A percentile compares a stretch with the other conserved stretches of the same genome.
These are phyloP conservation scores for Acanthosepion lycidas DNA, from an alignment of 2,888 invertebrate genomes.

Conservation along the genomic window DNA sequence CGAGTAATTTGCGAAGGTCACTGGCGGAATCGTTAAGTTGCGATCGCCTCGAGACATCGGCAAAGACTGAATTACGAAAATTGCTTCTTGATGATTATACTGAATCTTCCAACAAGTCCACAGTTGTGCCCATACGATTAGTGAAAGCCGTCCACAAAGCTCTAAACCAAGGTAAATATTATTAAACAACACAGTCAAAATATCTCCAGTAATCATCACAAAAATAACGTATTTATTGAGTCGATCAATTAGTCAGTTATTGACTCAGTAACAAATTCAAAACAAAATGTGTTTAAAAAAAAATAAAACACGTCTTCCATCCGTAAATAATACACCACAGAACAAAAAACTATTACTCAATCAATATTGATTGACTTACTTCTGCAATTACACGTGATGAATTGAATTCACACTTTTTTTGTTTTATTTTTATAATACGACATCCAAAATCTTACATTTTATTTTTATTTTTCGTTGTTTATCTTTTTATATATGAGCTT, in stretches of 20 bases:
- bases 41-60: neutral
- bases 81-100: neutral
- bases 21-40: neutral
- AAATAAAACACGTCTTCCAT: no score
- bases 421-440: no score
- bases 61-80: neutral
- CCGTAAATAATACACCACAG: no score
- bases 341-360: no score
- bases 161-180: slow-evolving; percentile 37
- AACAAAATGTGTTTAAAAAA: no score
- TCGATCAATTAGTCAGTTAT: neutral
- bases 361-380: no score
- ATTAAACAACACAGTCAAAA: neutral
- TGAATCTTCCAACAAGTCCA: neutral
- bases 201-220: neutral
- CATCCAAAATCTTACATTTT: neutral
- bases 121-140: neutral
- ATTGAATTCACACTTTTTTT: no score
- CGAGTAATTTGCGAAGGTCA: neutral
- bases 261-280: no score
- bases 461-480: neutral
- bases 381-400: no score
- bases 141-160: slow-evolving; percentile 35
- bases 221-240: neutral
- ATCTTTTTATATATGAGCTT: neutral